Evolutionary conservation across 1,140 invertebrate species (phyloP), one percentile per base, ranked within the genome.

Genomic region (Episyrphus balteatus): DNA sequence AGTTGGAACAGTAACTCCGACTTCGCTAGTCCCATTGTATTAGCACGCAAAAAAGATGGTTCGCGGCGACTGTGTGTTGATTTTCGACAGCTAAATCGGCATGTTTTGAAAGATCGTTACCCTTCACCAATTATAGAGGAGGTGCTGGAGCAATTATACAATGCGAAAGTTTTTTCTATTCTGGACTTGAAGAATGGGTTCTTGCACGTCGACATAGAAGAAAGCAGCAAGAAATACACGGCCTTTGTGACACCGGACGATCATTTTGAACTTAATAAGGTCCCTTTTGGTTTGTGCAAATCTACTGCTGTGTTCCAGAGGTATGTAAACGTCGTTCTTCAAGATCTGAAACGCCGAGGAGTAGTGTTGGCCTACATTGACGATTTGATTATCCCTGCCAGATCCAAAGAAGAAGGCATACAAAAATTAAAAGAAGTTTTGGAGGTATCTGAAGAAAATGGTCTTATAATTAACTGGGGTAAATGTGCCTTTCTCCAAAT

Each of bases 241-340:
- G 51, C 52, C 1, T 56, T 53, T 44, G 34, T 44, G 3, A 52
- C 50, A 14, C 48, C 46, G 18, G 15, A 41, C 21, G 50, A 50
- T 2, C 42, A 48, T 15, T 52, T 15, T 42, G 51, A 55, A 41
- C 52, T 46, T 41, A 34, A 33, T 13, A 48, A 31, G 39, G 45
- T 48, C 14, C 50, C 51, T 11, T 51, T 51, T 42, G 49, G 45
- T 21, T 42, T 48, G 13, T 42, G 36, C 7, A 47, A 12, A 5
- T 59, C 69, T 0, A 63, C 72, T 0, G 49, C 61, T n/a, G 58
- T 62, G 5, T 74, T 75, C 47, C 62, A 71, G 48, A 47, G 58
- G 33, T 54, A 69, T 8, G 69, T 74, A 15, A 60, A 66, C 41
- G 9, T 43, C 17, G 46, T 52, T 8, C 32, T 55, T 3, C 10